Evolutionary conservation across 2,113 vertebrate genomes (phyloP), one percentile per base, ranked within the genome.

Genomic region (Onychostruthus taczanowskii): DNA sequence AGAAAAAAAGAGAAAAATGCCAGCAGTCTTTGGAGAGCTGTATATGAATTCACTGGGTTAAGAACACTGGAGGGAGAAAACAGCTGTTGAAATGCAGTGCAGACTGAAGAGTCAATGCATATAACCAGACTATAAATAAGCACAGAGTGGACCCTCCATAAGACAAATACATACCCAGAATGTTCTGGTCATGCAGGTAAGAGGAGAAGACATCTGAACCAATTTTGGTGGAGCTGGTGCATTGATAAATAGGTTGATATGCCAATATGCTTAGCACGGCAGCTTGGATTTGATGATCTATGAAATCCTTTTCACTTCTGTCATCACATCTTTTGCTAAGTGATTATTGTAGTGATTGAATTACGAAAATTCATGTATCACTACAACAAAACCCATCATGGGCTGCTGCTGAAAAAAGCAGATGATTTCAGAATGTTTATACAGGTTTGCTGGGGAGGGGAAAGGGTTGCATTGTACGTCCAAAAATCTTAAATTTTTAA

Each of bases 211-310:
- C 10, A 24, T 15, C 19, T 63, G 56, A 70, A 75, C 6, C 43
- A 68, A 44, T 47, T 76, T 39, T 56, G 30, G 37, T 55, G 50
- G 27, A 90, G 35, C 14, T 72, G 47, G 9, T 17, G 17, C 19
- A 41, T 47, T 76, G 86, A 72, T 46, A 74, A 84, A 66, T 16
- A 47, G 53, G 8, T 31, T 46, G 21, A 76, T 64, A 31, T 30
- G 16, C 66, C 58, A 93, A 56, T 20, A 52, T 44, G 53, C 44
- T 79, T 79, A 56, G 27, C 69, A 72, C 21, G 76, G 70, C 67
- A 90, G 66, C 46, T 76, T 72, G 22, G 47, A 83, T 69, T 90
- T 92, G 83, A 73, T 83, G 72, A n/a, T 50, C 78, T 75, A 67
- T 68, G 39, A 82, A 94, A 72, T 76, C 22, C 9, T 92, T 85